Percentiles rank a stretch among this genome's conserved stretches.
phyloP scores from a whole-genome alignment of 2,113 vertebrate species.

The Paralichthys olivaceus region DNA sequence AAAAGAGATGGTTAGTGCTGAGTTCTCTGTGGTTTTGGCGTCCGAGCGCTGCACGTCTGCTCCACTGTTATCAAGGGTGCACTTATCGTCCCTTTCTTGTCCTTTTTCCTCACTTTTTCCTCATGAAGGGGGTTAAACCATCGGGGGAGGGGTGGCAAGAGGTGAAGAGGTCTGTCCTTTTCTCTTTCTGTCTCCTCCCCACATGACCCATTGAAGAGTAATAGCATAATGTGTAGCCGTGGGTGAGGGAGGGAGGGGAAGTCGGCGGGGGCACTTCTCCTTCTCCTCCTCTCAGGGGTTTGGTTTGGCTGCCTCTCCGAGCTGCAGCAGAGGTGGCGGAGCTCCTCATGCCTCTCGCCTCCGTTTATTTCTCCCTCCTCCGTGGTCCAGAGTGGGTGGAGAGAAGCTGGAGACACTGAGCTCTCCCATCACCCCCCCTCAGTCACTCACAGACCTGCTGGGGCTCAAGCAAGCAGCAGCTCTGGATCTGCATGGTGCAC shows the following conservation, averaged over 20 bases:
- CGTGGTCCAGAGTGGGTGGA: slow-evolving; percentile 58
- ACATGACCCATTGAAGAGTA: slow-evolving; percentile 71
- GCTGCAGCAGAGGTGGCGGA: slow-evolving; percentile 42
- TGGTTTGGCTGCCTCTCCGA: slow-evolving; percentile 78
- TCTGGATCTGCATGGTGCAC: slow-evolving; percentile 33
- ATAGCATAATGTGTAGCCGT: slow-evolving; percentile 78
- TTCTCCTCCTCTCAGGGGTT: slow-evolving; percentile 57
- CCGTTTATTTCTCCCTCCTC: slow-evolving; percentile 72
- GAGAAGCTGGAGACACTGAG: slow-evolving; percentile 59
- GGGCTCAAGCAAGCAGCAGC: slow-evolving; percentile 52
- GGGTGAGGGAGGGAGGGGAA: slow-evolving; percentile 64
- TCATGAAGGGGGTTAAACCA: not conserved
- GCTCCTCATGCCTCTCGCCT: slow-evolving; percentile 66
- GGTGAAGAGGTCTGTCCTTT: slow-evolving; percentile 77
- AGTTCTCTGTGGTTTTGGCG: slow-evolving; percentile 43
- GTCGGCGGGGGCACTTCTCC: slow-evolving; percentile 46
- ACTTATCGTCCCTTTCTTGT: slow-evolving; percentile 24
- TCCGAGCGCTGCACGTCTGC: not conserved
- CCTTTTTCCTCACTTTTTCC: slow-evolving; percentile 28
- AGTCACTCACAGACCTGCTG: slow-evolving; percentile 60
- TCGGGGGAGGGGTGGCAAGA: slow-evolving; percentile 62
- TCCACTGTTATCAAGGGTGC: slow-evolving; percentile 38
- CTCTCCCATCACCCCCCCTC: slow-evolving; percentile 5
- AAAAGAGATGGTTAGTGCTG: slow-evolving; percentile 44
- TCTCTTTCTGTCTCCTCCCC: slow-evolving; percentile 60